Evolutionary conservation across 2,113 vertebrate species (phyloP).

Genomic region (Hemicordylus capensis): DNA sequence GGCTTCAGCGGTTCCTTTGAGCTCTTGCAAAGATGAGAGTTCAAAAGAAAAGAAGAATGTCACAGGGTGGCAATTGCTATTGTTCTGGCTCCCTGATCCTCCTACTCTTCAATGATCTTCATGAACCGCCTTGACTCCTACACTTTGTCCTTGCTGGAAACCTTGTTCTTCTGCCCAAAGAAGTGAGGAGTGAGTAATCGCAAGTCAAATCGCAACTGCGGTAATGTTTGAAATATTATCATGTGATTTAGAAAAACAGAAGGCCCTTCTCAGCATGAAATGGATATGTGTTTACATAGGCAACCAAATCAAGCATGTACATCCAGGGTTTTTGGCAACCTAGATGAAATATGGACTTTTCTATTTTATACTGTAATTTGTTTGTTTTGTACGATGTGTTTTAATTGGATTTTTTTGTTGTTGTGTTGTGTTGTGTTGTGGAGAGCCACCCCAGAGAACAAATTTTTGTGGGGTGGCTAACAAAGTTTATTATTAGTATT

Average conservation of each 20-base stretch:
- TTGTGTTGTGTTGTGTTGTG: no score
- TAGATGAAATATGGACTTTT: no score
- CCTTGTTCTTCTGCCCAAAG: neutral
- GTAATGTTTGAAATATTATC: slow-evolving; percentile 9
- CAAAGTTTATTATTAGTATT: no score
- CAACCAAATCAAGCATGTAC: no score
- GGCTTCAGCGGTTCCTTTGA: neutral
- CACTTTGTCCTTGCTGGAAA: neutral
- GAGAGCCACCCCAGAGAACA: no score
- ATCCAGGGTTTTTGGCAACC: no score
- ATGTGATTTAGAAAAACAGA: slow-evolving; percentile 38
- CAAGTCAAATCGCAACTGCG: neutral
- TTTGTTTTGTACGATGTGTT: no score
- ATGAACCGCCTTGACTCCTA: slow-evolving; percentile 10
- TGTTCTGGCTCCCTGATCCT: neutral
- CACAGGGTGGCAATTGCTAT: no score
- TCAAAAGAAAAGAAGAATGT: neutral
- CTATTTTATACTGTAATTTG: no score
- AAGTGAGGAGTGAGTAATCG: slow-evolving; percentile 5
- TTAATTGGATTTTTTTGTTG: no score
- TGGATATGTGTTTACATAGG: neutral
- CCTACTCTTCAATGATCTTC: neutral
- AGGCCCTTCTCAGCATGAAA: neutral
- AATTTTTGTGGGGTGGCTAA: no score
- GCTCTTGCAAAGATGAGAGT: neutral